Percentiles rank a stretch among this genome's conserved stretches.
Conservation (phyloP, 2,797 vertebrate genomes). For the Urophycis tenuis region DNA sequence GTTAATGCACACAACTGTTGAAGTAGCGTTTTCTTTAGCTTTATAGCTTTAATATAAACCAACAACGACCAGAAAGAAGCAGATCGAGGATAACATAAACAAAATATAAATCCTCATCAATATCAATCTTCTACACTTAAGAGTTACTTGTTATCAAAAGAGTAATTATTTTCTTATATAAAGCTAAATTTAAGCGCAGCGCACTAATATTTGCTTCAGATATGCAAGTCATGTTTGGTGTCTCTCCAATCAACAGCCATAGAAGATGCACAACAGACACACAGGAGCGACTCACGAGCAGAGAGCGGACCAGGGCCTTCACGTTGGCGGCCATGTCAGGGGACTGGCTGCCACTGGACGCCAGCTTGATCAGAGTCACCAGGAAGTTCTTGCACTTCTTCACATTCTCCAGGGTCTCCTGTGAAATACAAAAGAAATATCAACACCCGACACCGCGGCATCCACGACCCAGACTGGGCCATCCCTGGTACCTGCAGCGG, state of each 20-base stretch:
- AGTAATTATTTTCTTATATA: too few relatives aligned
- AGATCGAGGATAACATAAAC: too few relatives aligned
- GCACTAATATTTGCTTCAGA: background rate
- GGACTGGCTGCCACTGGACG: constrained; percentile 82
- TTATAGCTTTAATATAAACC: background rate
- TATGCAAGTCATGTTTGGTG: background rate
- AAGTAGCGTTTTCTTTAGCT: background rate
- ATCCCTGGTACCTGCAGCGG: background rate
- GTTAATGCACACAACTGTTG: background rate
- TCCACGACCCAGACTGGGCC: background rate
- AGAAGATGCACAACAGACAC: background rate
- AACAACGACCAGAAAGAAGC: too few relatives aligned
- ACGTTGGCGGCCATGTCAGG: constrained; percentile 85
- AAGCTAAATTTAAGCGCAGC: background rate
- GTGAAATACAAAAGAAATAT: background rate
- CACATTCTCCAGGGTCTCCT: constrained; percentile 88
- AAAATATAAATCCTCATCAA: too few relatives aligned
- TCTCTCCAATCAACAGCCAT: background rate
- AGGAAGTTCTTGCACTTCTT: constrained; percentile 98
- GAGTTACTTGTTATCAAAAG: background rate
- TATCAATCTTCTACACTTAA: background rate
- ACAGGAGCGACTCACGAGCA: constrained; percentile 70
- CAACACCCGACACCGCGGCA: background rate
- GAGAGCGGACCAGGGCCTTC: constrained; percentile 78
- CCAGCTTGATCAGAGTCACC: constrained; percentile 87